phyloP scores from a whole-genome alignment of 2,113 vertebrate species.

The Actinemys pallida region DNA sequence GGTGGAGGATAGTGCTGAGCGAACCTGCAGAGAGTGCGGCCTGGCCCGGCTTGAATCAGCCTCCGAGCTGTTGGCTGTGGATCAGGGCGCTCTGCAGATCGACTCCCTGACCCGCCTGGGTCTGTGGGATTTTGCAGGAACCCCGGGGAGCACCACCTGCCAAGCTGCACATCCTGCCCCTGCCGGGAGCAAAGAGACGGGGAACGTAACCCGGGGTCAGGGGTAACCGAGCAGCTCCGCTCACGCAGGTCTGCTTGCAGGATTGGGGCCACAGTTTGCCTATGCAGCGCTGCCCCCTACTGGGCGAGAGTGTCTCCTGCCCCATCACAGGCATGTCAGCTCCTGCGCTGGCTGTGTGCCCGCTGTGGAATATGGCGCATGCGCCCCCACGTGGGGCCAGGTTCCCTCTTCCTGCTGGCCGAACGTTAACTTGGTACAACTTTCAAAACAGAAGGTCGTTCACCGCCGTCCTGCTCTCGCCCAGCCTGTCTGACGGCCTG shows the following conservation, averaged over 20 bases:
- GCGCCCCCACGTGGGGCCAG: neutral
- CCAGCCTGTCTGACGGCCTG: neutral
- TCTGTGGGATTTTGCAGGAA: too few relatives aligned
- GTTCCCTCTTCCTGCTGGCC: neutral
- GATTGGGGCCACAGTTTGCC: too few relatives aligned
- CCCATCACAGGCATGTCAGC: neutral
- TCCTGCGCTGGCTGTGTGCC: neutral
- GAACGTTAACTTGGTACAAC: neutral
- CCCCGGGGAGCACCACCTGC: too few relatives aligned
- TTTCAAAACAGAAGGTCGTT: neutral
- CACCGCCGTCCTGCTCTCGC: neutral
- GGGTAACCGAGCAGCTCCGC: too few relatives aligned
- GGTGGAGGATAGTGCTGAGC: too few relatives aligned
- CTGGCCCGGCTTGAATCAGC: too few relatives aligned
- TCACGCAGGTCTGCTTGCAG: neutral
- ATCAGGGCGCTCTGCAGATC: too few relatives aligned
- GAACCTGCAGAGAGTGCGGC: too few relatives aligned
- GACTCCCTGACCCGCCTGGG: too few relatives aligned
- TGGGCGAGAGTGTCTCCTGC: neutral
- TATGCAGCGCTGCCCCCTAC: neutral
- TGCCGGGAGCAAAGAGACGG: neutral
- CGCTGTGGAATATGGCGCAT: neutral
- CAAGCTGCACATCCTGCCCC: neutral
- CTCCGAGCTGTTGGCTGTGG: too few relatives aligned
- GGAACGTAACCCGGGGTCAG: neutral